Conservation (phyloP, 2,797 vertebrate species). For the Enteromius mattozi region DNA sequence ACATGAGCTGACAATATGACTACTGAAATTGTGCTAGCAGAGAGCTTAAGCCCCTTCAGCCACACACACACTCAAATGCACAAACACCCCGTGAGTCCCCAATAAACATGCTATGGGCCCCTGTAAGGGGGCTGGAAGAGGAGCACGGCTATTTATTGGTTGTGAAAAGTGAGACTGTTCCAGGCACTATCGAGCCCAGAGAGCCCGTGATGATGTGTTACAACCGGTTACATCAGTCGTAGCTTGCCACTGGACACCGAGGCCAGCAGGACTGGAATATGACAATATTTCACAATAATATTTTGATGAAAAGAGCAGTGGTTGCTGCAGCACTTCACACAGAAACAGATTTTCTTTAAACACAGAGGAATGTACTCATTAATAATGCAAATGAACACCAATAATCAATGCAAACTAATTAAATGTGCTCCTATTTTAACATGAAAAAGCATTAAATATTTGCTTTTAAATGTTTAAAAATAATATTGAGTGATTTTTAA, state of each 20-base stretch:
- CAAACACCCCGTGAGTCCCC: slow-evolving; percentile 74
- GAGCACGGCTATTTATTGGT: slow-evolving; percentile 78
- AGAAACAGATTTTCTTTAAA: neutral
- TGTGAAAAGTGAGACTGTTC: slow-evolving; percentile 78
- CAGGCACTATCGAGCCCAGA: slow-evolving; percentile 33
- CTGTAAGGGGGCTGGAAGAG: slow-evolving; percentile 79
- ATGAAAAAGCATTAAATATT: neutral
- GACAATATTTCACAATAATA: slow-evolving; percentile 5
- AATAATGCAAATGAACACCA: neutral
- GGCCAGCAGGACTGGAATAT: slow-evolving; percentile 14
- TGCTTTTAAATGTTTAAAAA: neutral
- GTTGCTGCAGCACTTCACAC: neutral
- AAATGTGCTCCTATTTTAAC: neutral
- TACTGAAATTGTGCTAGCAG: slow-evolving; percentile 71
- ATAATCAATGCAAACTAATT: neutral
- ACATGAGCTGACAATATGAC: slow-evolving; percentile 67
- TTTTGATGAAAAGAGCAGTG: neutral
- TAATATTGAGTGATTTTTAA: neutral
- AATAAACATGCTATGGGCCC: slow-evolving; percentile 82
- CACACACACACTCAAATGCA: slow-evolving; percentile 64
- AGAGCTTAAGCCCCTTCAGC: slow-evolving; percentile 66
- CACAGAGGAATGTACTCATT: neutral
- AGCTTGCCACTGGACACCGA: neutral
- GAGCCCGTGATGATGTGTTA: slow-evolving; percentile 46
- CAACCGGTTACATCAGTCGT: slow-evolving; percentile 46